Conservation (phyloP, 2,113 vertebrate genomes). For the Cynocephalus volans region DNA sequence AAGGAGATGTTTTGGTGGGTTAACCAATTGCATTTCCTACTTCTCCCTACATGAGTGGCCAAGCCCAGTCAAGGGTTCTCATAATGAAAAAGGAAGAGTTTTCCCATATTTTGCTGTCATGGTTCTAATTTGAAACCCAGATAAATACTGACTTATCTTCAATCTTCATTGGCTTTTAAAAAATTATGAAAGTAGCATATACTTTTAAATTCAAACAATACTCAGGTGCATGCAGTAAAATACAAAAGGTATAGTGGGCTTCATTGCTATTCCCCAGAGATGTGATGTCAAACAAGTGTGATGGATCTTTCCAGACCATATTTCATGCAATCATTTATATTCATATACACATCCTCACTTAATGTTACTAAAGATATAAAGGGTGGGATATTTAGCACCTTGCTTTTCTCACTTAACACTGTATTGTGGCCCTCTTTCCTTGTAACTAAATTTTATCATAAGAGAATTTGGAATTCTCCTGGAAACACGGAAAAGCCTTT, state of each 20-base stretch:
- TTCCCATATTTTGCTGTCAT: neutral
- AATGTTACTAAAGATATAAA: neutral
- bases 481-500: constrained; percentile 47
- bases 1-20: neutral
- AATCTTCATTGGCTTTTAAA: neutral
- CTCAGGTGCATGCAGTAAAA: neutral
- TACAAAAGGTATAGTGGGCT: neutral
- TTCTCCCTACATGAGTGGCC: neutral
- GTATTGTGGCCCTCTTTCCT: neutral
- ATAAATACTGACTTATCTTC: constrained; percentile 29
- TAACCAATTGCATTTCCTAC: neutral
- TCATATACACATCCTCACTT: neutral
- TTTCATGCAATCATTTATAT: neutral
- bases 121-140: constrained; percentile 1
- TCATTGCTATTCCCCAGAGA: neutral
- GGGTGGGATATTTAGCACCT: neutral
- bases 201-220: constrained; percentile 27
- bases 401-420: neutral
- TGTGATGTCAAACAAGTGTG: neutral
- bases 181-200: constrained; percentile 19
- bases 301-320: neutral
- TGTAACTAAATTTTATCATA: constrained; percentile 5
- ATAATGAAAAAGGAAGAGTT: neutral
- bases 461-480: constrained; percentile 28
- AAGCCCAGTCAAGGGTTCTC: neutral